Evolutionary conservation across 1,140 invertebrate genomes (phyloP), one percentile per base, ranked within the genome.

Genomic region (Euglossa dilemma): DNA sequence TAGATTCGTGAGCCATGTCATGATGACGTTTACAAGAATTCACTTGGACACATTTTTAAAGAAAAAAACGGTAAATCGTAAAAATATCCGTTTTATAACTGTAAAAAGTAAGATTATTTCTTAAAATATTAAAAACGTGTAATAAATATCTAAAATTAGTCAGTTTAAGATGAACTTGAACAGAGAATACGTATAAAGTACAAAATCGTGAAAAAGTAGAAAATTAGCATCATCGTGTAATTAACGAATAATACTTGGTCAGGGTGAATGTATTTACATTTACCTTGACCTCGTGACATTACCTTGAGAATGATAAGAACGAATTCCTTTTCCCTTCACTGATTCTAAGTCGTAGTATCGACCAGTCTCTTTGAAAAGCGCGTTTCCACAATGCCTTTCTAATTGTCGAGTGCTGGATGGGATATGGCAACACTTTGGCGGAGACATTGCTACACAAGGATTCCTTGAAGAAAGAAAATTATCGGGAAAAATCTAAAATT

Each of bases 321-420:
- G 75, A 71, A 83, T 78, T 78, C 36, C 81, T 83, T 83, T 83
- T 78, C 75, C 71, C 57, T 78, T 83, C 52, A 36, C 81, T 78
- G 75, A 83, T 83, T 78, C 75, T 78, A 83, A 83, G 81, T 83
- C 81, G 74, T 70, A 59, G 66, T 71, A 83, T 83, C 81, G 81
- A 83, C 81, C 81, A 71, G 74, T 63, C 57, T 45, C 47, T 83
- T 61, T 80, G 76, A 79, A 72, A 83, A 78, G 81, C 81, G 56
- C 59, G 47, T 82, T 85, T 76, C 84, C 66, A 87, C 84, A 87
- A 85, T 85, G 76, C 66, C 74, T 75, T 78, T 66, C 80, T 85
- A 85, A 87, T 87, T 85, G 70, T 85, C 57, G 74, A 85, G 77
- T 61, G 54, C 28, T 57, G n/a, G 28, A 78, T 64, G 36, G 54